phyloP scores from a whole-genome alignment of 2,888 invertebrate genomes.

The Carcina quercana region DNA sequence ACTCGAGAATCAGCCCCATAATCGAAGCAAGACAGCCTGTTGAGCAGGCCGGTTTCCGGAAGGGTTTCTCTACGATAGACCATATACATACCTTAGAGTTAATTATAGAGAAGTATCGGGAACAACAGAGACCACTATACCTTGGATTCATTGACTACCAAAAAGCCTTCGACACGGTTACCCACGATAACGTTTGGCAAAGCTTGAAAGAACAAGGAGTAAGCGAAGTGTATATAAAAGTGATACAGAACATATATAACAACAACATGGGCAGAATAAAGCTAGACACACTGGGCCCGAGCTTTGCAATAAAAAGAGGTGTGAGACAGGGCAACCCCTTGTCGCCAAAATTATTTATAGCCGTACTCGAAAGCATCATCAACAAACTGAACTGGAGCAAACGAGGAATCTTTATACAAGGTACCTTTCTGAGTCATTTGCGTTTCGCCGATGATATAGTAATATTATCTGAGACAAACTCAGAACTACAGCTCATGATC shows the following conservation, averaged over 20 bases:
- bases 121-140: slow-evolving; percentile 8
- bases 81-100: slow-evolving; percentile 9
- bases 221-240: slow-evolving; percentile 16
- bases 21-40: slow-evolving; percentile 10
- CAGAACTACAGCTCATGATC: slow-evolving; percentile 9
- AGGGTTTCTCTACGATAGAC: slow-evolving; percentile 4
- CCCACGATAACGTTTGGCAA: slow-evolving; percentile 15
- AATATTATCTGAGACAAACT: slow-evolving; percentile 5
- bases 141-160: slow-evolving; percentile 18
- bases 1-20: slow-evolving; percentile 2
- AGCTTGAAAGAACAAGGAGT: slow-evolving; percentile 17
- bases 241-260: slow-evolving; percentile 15
- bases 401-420: slow-evolving; percentile 12
- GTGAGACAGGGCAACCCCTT: slow-evolving; percentile 7
- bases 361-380: slow-evolving; percentile 11
- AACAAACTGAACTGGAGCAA: slow-evolving; percentile 11
- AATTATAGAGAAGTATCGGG: slow-evolving; percentile 10
- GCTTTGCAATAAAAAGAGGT: slow-evolving; percentile 6
- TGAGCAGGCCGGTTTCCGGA: slow-evolving; percentile 20
- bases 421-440: slow-evolving; percentile 7
- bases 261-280: slow-evolving; percentile 12
- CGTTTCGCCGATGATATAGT: slow-evolving; percentile 15
- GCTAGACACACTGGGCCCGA: slow-evolving; percentile 11
- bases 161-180: slow-evolving; percentile 19
- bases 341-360: slow-evolving; percentile 17